Percentiles rank a stretch among this genome's conserved stretches.
phyloP scores from a whole-genome alignment of 2,797 vertebrate genomes.

The Sebastes baramenuke region DNA sequence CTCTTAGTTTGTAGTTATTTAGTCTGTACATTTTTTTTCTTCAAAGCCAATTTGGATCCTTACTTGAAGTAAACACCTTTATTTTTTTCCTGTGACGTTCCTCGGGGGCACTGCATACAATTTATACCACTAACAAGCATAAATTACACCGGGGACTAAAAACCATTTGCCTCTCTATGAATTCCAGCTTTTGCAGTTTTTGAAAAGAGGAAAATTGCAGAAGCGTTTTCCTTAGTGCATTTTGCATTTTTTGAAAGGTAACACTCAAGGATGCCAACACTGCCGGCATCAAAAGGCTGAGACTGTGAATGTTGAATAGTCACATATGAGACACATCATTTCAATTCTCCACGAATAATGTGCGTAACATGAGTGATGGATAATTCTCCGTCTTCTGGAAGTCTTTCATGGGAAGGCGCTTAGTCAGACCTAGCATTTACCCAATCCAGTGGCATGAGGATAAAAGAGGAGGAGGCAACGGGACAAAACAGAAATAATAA shows the following conservation, averaged over 20 bases:
- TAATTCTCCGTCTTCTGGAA: constrained; percentile 40
- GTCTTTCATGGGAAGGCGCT: constrained; percentile 11
- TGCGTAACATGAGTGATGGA: constrained; percentile 32
- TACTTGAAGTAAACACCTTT: constrained; percentile 69
- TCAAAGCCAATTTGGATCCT: constrained; percentile 52
- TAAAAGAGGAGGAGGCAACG: neutral
- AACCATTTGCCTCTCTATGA: constrained; percentile 38
- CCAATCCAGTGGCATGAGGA: constrained; percentile 2
- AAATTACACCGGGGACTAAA: constrained; percentile 61
- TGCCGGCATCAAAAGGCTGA: constrained; percentile 34
- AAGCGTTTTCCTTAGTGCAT: constrained; percentile 32
- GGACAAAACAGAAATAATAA: neutral
- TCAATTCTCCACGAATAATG: constrained; percentile 47
- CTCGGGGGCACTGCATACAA: constrained; percentile 55
- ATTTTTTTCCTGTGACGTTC: constrained; percentile 50
- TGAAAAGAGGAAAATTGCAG: constrained; percentile 45
- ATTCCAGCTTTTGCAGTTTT: constrained; percentile 46
- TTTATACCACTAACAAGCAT: constrained; percentile 74
- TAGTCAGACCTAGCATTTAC: constrained; percentile 18
- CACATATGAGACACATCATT: constrained; percentile 45
- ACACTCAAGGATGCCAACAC: constrained; percentile 39
- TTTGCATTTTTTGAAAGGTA: constrained; percentile 55
- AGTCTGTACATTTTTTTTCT: constrained; percentile 1
- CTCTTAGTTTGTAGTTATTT: constrained; percentile 9
- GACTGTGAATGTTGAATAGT: constrained; percentile 38